Conservation (phyloP, 2,797 vertebrate species). For the Darevskia nairensis region DNA sequence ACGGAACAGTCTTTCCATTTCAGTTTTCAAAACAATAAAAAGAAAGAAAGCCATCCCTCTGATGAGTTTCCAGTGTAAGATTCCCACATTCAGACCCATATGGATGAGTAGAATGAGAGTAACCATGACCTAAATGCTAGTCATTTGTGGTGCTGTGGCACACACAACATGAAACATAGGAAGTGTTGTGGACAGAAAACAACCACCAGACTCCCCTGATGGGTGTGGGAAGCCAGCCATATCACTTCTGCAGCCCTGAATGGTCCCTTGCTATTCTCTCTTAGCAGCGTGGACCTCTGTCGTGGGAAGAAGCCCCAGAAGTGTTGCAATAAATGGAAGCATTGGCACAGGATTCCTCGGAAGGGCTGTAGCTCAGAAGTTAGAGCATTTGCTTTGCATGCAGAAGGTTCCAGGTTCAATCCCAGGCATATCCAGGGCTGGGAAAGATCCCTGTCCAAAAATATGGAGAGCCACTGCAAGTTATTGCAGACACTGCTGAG, state of each 20-base stretch:
- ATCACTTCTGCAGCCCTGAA: neutral
- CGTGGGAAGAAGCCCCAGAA: too few species aligned
- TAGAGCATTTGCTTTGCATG: too few species aligned
- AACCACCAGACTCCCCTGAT: neutral
- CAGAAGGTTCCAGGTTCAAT: too few species aligned
- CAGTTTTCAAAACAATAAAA: neutral
- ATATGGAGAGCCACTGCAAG: too few species aligned
- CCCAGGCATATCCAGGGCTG: too few species aligned
- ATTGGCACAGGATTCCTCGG: too few species aligned
- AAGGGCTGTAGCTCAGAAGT: too few species aligned
- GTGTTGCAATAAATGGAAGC: too few species aligned
- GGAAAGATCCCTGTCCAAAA: too few species aligned
- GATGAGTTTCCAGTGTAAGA: neutral
- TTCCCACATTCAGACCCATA: neutral
- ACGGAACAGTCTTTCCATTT: slow-evolving; percentile 56
- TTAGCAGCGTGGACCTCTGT: neutral
- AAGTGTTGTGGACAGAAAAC: neutral
- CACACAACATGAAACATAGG: neutral
- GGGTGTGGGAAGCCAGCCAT: neutral
- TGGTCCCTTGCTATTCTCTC: too few species aligned
- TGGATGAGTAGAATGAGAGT: neutral
- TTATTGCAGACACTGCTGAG: too few species aligned
- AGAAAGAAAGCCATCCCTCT: neutral
- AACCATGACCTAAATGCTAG: neutral
- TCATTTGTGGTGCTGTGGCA: neutral